These are phyloP conservation scores for Cephus runcator DNA, from an alignment of 2,888 invertebrate species.

Conservation along the genomic window DNA sequence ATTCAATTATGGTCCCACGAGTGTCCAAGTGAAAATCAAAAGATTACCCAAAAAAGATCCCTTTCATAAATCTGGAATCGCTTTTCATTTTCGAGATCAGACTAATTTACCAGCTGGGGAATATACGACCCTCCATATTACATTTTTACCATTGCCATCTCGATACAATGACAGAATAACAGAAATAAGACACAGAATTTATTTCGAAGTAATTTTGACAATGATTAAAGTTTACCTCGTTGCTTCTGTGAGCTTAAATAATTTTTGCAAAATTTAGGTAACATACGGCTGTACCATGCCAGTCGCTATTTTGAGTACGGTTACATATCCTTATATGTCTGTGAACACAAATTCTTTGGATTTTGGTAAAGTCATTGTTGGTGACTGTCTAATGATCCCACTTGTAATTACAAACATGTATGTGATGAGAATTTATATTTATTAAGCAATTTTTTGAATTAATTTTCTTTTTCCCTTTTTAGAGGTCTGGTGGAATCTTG, in stretches of 20 bases:
- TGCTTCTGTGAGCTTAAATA: conserved; percentile 2
- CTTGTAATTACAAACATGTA: conserved; percentile 71
- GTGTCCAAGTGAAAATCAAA: conserved; percentile 64
- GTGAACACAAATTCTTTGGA: conserved; percentile 65
- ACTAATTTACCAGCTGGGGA: conserved; percentile 68
- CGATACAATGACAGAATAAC: conserved; percentile 64
- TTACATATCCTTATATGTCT: conserved; percentile 70
- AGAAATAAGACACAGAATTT: conserved; percentile 64
- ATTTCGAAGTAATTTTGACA: conserved; percentile 65
- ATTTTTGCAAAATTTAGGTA: conserved; percentile 60
- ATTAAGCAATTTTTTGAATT: neutral
- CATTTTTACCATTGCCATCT: conserved; percentile 66
- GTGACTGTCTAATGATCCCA: conserved; percentile 69
- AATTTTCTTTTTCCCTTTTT: conserved; percentile 22
- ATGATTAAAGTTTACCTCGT: conserved; percentile 8
- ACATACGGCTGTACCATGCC: conserved; percentile 72
- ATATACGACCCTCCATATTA: conserved; percentile 66
- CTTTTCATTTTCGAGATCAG: conserved; percentile 54
- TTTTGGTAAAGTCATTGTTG: conserved; percentile 72
- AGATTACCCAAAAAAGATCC: conserved; percentile 33
- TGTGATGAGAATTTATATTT: conserved; percentile 11
- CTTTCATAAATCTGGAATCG: conserved; percentile 49
- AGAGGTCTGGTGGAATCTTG: conserved; percentile 71
- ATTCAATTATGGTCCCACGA: conserved; percentile 70
- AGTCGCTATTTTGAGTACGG: conserved; percentile 69